phyloP scores from a whole-genome alignment of 1,140 invertebrate species.

The Mizuhopecten yessoensis region DNA sequence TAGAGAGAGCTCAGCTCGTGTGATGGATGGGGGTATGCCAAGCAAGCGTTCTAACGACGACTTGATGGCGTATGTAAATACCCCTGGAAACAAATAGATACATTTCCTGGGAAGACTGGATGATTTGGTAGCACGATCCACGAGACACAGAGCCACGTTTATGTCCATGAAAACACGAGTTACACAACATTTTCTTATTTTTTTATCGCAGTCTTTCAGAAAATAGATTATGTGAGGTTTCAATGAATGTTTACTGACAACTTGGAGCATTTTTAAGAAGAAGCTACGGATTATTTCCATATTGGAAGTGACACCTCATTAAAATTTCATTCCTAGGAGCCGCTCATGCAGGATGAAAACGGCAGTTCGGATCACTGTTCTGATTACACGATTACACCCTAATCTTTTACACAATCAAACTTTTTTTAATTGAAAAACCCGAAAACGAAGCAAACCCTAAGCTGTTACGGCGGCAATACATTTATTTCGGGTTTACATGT shows the following conservation, averaged over 20 bases:
- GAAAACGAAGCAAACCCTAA: too few relatives aligned
- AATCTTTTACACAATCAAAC: background rate
- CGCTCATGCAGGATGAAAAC: background rate
- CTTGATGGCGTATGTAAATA: constrained; percentile 33
- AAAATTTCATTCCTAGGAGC: background rate
- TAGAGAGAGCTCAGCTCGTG: background rate
- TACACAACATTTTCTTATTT: background rate
- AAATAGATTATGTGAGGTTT: constrained; percentile 1
- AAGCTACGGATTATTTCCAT: background rate
- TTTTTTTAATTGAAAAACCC: background rate
- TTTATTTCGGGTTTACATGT: too few relatives aligned
- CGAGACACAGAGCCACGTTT: constrained; percentile 24
- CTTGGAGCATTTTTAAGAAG: background rate
- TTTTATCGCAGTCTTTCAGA: background rate
- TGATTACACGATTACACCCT: background rate
- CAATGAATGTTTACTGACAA: background rate
- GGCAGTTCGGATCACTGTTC: background rate
- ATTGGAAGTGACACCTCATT: constrained; percentile 25
- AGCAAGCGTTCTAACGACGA: background rate
- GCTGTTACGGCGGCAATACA: too few relatives aligned
- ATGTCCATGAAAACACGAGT: background rate
- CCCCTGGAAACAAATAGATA: constrained; percentile 14
- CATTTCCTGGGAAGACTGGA: background rate
- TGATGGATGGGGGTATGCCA: constrained; percentile 4
- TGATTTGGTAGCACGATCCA: background rate